phyloP scores from a whole-genome alignment of 1,140 invertebrate genomes.

The Ladona fulva region DNA sequence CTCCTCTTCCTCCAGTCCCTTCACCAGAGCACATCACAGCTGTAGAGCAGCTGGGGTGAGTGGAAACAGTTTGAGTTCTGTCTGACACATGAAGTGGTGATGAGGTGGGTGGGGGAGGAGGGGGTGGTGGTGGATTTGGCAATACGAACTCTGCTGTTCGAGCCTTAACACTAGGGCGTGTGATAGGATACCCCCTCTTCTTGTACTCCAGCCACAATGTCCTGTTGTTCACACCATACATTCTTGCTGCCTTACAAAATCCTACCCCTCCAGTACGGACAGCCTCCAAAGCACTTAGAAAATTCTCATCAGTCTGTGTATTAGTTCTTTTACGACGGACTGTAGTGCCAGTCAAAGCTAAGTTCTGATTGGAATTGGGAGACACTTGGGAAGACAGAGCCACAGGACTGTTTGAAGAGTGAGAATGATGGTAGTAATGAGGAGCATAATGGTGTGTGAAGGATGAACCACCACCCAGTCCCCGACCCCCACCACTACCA shows the following conservation, averaged over 20 bases:
- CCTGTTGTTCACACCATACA: constrained; percentile 73
- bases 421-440: constrained; percentile 6
- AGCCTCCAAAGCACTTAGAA: constrained; percentile 64
- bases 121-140: neutral
- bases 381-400: neutral
- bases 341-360: neutral
- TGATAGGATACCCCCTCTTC: constrained; percentile 68
- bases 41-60: neutral
- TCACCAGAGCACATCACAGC: neutral
- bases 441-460: neutral
- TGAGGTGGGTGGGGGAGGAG: neutral
- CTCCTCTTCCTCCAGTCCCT: neutral
- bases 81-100: neutral
- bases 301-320: constrained; percentile 68
- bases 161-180: constrained; percentile 60
- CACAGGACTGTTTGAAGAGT: neutral
- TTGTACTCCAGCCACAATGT: constrained; percentile 77
- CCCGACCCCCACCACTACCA: neutral
- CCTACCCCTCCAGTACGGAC: constrained; percentile 72
- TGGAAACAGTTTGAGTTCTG: neutral
- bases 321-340: constrained; percentile 51
- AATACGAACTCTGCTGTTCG: constrained; percentile 28
- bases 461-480: neutral
- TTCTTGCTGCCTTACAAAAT: constrained; percentile 70
- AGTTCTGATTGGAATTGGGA: neutral